A percentile compares a stretch with the other conserved stretches of the same genome.
Evolutionary conservation across 2,797 vertebrate genomes (phyloP).

Genomic region (Molossus molossus): DNA sequence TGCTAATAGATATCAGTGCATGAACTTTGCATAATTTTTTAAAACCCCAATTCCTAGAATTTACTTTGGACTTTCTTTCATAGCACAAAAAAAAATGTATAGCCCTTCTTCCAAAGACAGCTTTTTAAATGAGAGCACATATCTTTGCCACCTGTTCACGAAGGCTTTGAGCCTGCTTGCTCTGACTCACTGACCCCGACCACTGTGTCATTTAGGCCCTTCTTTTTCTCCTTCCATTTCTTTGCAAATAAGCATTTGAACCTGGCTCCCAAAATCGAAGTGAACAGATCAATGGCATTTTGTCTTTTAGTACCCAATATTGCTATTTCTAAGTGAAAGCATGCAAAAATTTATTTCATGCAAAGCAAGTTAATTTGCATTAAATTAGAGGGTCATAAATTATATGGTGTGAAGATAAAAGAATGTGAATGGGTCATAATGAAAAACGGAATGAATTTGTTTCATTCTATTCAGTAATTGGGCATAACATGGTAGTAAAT

Average conservation of each 20-base stretch:
- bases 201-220: slow-evolving; percentile 58
- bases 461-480: background rate
- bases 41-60: background rate
- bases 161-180: slow-evolving; percentile 37
- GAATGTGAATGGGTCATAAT: background rate
- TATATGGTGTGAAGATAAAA: background rate
- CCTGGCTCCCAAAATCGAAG: background rate
- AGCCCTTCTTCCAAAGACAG: slow-evolving; percentile 66
- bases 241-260: slow-evolving; percentile 67
- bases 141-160: slow-evolving; percentile 75
- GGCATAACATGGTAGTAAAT: background rate
- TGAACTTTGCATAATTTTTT: background rate
- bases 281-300: background rate
- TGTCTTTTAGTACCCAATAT: background rate
- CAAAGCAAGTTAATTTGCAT: slow-evolving; percentile 45
- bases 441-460: background rate
- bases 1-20: background rate
- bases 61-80: slow-evolving; percentile 4
- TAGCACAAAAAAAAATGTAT: background rate
- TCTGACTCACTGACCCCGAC: slow-evolving; percentile 46
- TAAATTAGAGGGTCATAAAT: background rate
- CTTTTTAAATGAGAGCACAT: slow-evolving; percentile 76
- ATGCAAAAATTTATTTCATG: background rate
- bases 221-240: slow-evolving; percentile 69
- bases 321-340: slow-evolving; percentile 8